Base-by-base conservation (phyloP, 2,113 vertebrate genomes). In the Procavia capensis region DNA sequence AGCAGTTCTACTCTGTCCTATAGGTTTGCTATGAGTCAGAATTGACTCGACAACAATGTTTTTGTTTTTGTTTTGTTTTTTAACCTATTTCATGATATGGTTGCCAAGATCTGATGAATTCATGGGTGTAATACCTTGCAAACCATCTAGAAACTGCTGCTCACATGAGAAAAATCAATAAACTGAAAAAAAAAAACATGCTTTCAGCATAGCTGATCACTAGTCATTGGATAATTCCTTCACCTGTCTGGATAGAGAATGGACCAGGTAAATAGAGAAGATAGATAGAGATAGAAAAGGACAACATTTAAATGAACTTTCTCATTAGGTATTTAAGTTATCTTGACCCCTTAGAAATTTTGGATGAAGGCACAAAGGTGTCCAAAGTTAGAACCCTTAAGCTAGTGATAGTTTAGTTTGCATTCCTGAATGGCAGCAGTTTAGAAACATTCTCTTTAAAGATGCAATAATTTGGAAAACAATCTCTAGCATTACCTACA, bases 151-250 rank as follows among this genome's bases (percentile, higher is more conserved):
- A 34, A 75, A 85, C 2, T 86, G 17, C n/a, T 95, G 91, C 19
- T 86, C 47, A 94, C 54, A 39, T 36, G 17, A 92, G 41, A 82
- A 94, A 80, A 64, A 61, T 93, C 17, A 78, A n/a, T 31, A 50
- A 81, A 88, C 54, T 84, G 82, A 88, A 76, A 66, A 10, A 66
- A 29, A 64, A 91, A 50, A 8, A 11, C n/a, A 57, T 61, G 19
- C 2, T 27, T 89, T 84, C 20, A 45, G 31, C 20, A 17, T 72
- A 79, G 45, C 76, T 11, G 64, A 80, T 64, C 90, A 59, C n/a
- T 66, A 5, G 34, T 64, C 87, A 64, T 47, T 70, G 19, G 74
- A 43, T 75, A 70, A 61, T 78, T 63, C 4, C 31, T 79, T 29
- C 45, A 87, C 31, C 43, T 64, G 34, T 43, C n/a, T 70, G 14